Conservation (phyloP, 2,113 vertebrate species). For the Psilopsiagon aurifrons region DNA sequence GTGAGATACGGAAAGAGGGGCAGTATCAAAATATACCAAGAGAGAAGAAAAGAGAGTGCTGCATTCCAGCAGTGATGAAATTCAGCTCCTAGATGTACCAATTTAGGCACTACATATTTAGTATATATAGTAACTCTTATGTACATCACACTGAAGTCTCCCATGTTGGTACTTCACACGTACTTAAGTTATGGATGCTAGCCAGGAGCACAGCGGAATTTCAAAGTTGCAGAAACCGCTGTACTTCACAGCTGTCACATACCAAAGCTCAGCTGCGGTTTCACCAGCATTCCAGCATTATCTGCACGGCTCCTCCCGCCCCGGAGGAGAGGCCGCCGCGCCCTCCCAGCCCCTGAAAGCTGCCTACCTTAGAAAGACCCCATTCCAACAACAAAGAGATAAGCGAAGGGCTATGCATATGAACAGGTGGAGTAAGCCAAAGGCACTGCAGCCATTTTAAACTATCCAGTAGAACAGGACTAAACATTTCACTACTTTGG, state of each 20-base stretch:
- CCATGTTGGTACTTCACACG: background rate
- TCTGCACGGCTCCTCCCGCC: background rate
- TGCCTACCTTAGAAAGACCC: background rate
- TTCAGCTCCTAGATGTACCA: background rate
- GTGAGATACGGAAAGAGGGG: background rate
- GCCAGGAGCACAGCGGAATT: slow-evolving; percentile 1
- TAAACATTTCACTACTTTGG: background rate
- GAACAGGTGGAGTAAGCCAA: background rate
- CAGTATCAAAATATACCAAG: background rate
- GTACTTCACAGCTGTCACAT: slow-evolving; percentile 43
- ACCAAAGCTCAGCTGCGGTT: background rate
- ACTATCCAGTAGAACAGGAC: background rate
- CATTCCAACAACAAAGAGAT: background rate
- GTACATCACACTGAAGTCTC: background rate
- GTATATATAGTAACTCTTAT: slow-evolving; percentile 3
- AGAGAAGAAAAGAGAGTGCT: background rate
- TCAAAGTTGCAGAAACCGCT: background rate
- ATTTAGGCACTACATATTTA: background rate
- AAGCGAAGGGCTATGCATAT: background rate
- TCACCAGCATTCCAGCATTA: slow-evolving; percentile 44
- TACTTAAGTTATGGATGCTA: slow-evolving; percentile 32
- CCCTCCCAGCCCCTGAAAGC: background rate
- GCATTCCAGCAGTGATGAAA: background rate
- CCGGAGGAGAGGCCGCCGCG: background rate
- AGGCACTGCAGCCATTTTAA: background rate